Percentiles rank a stretch among this genome's conserved stretches.
These are phyloP conservation scores for Chaenodraco wilsoni DNA, from an alignment of 2,797 vertebrate species.

Conservation along the genomic window DNA sequence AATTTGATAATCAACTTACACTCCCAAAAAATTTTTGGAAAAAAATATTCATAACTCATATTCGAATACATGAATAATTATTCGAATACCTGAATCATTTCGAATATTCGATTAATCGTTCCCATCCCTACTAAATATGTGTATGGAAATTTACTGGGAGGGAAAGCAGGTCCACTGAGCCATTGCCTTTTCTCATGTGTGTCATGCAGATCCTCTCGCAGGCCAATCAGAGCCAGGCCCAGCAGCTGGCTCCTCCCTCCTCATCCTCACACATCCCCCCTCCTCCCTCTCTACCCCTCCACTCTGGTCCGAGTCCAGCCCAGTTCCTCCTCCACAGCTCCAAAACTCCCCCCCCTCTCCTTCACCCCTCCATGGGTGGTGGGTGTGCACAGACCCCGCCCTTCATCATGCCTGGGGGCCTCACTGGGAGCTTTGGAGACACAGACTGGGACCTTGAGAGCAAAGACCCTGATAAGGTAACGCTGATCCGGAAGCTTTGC, in stretches of 20 bases:
- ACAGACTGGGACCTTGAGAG: constrained; percentile 82
- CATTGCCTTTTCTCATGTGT: constrained; percentile 4
- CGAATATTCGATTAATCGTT: too few species aligned
- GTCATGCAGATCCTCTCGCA: constrained; percentile 90
- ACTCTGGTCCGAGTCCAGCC: constrained; percentile 78
- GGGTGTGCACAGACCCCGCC: constrained; percentile 84
- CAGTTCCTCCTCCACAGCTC: constrained; percentile 89
- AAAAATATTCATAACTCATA: too few species aligned
- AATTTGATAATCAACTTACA: too few species aligned
- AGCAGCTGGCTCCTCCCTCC: constrained; percentile 73
- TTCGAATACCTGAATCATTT: too few species aligned
- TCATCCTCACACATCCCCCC: constrained; percentile 84
- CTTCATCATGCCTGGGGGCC: constrained; percentile 67
- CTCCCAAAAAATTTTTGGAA: too few species aligned
- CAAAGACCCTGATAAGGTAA: constrained; percentile 88
- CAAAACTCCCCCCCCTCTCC: constrained; percentile 86
- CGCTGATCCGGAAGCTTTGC: neutral
- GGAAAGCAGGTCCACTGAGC: neutral
- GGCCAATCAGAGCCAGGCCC: constrained; percentile 85
- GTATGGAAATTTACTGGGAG: too few species aligned
- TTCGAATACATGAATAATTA: too few species aligned
- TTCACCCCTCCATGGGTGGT: constrained; percentile 79
- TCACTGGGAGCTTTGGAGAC: constrained; percentile 72
- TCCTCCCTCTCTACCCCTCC: constrained; percentile 80
- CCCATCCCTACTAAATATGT: too few species aligned